A percentile compares a stretch with the other conserved stretches of the same genome.
Conservation (phyloP, 2,888 invertebrate species). For the Brenthis ino region DNA sequence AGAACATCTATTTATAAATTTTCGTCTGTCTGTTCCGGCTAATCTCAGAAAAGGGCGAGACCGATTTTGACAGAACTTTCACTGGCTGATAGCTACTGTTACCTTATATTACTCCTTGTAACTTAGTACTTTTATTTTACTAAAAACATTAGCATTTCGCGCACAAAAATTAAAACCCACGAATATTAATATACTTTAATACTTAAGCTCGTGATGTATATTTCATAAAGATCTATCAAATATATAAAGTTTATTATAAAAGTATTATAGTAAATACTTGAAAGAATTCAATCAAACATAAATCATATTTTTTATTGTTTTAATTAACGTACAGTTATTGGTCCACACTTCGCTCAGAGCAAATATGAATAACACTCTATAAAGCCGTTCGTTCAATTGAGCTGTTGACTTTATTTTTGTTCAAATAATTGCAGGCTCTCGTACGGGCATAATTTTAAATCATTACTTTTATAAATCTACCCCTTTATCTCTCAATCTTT, state of each 20-base stretch:
- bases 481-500: neutral
- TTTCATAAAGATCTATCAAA: no score
- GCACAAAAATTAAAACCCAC: no score
- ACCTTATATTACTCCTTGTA: no score
- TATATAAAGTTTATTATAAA: neutral
- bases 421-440: conserved; percentile 39
- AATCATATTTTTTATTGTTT: conserved; percentile 26
- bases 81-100: no score
- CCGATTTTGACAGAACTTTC: no score
- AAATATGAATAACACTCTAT: conserved; percentile 45
- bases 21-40: no score
- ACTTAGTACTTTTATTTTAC: no score
- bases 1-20: no score
- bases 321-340: conserved; percentile 29
- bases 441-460: neutral
- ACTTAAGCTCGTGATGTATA: no score
- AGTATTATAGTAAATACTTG: neutral
- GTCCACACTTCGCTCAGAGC: conserved; percentile 30
- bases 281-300: conserved; percentile 2
- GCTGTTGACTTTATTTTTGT: conserved; percentile 37
- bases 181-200: no score
- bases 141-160: no score
- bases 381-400: conserved; percentile 37
- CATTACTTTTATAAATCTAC: conserved; percentile 1
- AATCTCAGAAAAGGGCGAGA: no score